Evolutionary conservation across 2,888 invertebrate species (phyloP), one percentile per base, ranked within the genome.

Genomic region (Tetrapedia diversipes): DNA sequence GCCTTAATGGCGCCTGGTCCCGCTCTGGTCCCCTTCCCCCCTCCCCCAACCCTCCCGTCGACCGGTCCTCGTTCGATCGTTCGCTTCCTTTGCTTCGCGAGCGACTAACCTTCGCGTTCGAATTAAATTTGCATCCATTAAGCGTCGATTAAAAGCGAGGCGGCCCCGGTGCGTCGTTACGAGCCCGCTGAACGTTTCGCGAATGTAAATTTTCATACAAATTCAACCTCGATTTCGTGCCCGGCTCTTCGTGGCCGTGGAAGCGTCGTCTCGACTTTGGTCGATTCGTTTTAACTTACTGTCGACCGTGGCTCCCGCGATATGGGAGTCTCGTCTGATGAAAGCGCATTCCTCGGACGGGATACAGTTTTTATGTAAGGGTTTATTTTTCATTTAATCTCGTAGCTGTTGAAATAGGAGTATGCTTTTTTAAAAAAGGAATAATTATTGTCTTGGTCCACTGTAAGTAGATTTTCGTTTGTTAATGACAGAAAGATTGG

Each of bases 61-160:
- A 19, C 37, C 32, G 41, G 29, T 51, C 29, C 19, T 10, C 3
- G 4, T 14, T 51, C 59, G 41, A 47, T 24, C n/a, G 27, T 29
- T 53, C 39, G 39, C 14, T 51, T 51, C 29, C 51, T 45, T 16
- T 24, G 45, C 39, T 6, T 19, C 37, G 49, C 63, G 51, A 49
- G 27, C 47, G 27, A 49, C 45, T 39, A 49, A 59, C 69, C 43
- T 34, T 60, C 56, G 47, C 43, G 37, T 51, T n/a, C 29, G 73
- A 66, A 49, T 43, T 29, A 59, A 60, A 72, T 76, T 76, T 74
- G 59, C 75, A 76, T 66, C 43, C 10, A 73, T 65, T 73, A 64
- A 65, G 43, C 63, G 57, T 34, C 66, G 75, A 74, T 76, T 71
- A 51, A 72, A 67, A 43, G 19, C 37, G 27, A 39, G 41, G 14